These are phyloP conservation scores for Rhynchophorus ferrugineus DNA, from an alignment of 1,140 invertebrate genomes.

Conservation along the genomic window DNA sequence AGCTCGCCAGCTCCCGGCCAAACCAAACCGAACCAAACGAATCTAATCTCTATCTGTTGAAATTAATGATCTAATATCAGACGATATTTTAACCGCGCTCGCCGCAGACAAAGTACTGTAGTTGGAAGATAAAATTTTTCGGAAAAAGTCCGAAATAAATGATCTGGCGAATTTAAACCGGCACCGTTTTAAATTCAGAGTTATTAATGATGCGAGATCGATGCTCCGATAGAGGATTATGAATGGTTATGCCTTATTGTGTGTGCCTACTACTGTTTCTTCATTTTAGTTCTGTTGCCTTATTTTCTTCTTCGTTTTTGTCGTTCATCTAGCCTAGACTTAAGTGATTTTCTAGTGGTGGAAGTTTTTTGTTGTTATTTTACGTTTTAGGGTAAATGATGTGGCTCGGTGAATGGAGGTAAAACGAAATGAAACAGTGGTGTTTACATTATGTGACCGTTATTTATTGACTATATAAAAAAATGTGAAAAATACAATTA, in stretches of 20 bases:
- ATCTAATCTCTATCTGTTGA: too few species aligned
- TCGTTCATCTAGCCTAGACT: neutral
- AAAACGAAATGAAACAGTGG: too few species aligned
- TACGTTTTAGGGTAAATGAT: too few species aligned
- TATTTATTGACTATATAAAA: too few species aligned
- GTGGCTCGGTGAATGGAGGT: too few species aligned
- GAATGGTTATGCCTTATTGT: neutral
- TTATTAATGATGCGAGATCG: constrained; percentile 1
- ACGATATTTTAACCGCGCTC: neutral
- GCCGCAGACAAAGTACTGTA: neutral
- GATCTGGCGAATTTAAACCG: neutral
- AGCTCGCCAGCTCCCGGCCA: too few species aligned
- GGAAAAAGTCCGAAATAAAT: constrained; percentile 1
- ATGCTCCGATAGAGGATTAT: neutral
- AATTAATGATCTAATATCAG: neutral
- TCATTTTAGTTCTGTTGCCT: neutral
- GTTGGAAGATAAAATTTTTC: neutral
- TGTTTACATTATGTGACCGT: too few species aligned
- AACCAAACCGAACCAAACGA: too few species aligned
- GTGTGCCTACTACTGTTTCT: neutral
- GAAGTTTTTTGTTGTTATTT: neutral
- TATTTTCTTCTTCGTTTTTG: neutral
- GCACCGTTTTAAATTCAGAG: neutral
- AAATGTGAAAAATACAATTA: too few species aligned
- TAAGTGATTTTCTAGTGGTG: neutral